phyloP scores from a whole-genome alignment of 1,140 invertebrate genomes.

The Tetramorium parvispinum region DNA sequence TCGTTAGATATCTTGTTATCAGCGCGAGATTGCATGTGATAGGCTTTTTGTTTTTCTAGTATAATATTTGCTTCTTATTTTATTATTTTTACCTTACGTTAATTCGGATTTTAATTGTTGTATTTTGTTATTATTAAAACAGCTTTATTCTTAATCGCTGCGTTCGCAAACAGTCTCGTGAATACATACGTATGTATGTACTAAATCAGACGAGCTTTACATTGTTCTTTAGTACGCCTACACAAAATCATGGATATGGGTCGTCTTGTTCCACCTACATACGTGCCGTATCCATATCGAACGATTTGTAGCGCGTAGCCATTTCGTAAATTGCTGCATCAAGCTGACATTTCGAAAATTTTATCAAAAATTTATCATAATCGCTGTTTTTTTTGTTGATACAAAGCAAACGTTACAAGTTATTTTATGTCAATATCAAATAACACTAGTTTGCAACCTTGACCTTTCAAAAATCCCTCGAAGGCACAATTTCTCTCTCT shows the following conservation, averaged over 20 bases:
- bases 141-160: no score
- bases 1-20: no score
- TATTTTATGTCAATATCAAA: not conserved
- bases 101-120: no score
- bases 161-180: no score
- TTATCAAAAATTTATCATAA: not conserved
- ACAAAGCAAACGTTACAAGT: not conserved
- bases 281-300: not conserved
- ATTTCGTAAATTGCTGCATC: not conserved
- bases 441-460: not conserved
- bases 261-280: conserved; percentile 9
- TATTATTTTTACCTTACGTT: no score
- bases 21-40: no score
- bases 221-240: conserved; percentile 1
- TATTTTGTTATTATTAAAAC: no score
- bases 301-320: not conserved
- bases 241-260: conserved; percentile 2
- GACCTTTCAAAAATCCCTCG: not conserved
- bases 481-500: not conserved
- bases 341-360: not conserved
- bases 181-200: not conserved
- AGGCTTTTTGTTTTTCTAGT: no score
- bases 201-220: not conserved
- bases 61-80: no score
- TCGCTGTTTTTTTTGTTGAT: not conserved